phyloP scores from a whole-genome alignment of 2,888 invertebrate genomes.

The Amphipoea oculea region DNA sequence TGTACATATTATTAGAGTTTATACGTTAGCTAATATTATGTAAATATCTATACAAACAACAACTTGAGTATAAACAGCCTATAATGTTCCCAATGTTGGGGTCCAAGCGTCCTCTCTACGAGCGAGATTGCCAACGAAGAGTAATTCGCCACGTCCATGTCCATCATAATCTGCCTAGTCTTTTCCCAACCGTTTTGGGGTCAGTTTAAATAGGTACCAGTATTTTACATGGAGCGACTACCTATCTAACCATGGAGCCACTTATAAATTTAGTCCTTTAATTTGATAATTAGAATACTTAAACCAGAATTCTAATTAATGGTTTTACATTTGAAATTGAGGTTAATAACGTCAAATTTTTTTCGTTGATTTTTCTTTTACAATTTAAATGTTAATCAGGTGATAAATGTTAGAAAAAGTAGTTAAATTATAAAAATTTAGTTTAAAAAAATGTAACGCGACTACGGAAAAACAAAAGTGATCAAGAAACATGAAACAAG shows the following conservation, averaged over 20 bases:
- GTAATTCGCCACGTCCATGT: not conserved
- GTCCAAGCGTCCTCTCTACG: no score
- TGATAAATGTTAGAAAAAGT: not conserved
- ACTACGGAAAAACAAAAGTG: no score
- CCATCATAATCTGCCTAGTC: not conserved
- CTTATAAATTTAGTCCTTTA: not conserved
- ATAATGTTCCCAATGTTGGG: not conserved
- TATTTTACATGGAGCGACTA: no score
- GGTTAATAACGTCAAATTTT: not conserved
- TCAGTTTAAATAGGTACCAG: no score
- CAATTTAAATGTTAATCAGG: not conserved
- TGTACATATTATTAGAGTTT: no score
- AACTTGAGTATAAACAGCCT: not conserved
- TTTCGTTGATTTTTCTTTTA: not conserved
- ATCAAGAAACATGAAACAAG: no score
- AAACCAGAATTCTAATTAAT: not conserved
- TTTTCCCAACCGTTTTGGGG: no score
- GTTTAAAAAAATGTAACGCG: no score
- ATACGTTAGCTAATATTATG: no score
- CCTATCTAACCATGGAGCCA: not conserved
- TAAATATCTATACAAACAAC: not conserved
- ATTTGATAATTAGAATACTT: not conserved
- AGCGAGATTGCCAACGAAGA: not conserved
- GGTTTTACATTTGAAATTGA: not conserved
- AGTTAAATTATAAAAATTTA: not conserved